phyloP scores from a whole-genome alignment of 1,140 invertebrate genomes.

The Batillaria attramentaria region DNA sequence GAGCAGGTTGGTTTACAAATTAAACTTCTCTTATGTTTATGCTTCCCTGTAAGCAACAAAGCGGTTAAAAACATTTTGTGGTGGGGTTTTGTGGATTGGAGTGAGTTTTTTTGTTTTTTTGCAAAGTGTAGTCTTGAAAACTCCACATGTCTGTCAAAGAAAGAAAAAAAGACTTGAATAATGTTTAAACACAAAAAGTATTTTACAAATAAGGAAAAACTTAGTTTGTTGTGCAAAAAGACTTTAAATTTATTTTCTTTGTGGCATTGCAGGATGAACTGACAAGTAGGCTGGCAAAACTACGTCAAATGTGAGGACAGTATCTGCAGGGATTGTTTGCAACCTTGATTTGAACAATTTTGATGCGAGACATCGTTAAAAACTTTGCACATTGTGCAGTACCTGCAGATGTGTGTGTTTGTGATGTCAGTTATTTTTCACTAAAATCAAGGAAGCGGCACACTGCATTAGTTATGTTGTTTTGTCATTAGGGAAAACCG shows the following conservation, averaged over 20 bases:
- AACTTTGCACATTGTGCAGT: too few relatives aligned
- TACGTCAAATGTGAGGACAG: conserved; percentile 78
- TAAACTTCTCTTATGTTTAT: conserved; percentile 74
- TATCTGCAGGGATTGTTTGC: not conserved
- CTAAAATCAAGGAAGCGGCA: too few relatives aligned
- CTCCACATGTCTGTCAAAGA: too few relatives aligned
- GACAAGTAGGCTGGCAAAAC: conserved; percentile 92
- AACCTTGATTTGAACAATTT: not conserved
- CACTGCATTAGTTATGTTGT: too few relatives aligned
- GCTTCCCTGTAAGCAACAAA: conserved; percentile 49
- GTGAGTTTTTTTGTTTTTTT: not conserved
- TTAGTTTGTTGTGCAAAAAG: not conserved
- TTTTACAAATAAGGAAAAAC: too few relatives aligned
- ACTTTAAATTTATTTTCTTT: conserved; percentile 8
- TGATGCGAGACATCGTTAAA: too few relatives aligned
- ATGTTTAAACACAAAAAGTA: too few relatives aligned
- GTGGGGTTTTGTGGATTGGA: not conserved
- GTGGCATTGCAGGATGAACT: conserved; percentile 87
- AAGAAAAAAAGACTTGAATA: too few relatives aligned
- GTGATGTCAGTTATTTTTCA: too few relatives aligned
- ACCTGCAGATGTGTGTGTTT: too few relatives aligned
- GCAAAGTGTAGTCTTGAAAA: too few relatives aligned
- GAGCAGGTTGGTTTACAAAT: conserved; percentile 64
- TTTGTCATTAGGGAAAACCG: too few relatives aligned
- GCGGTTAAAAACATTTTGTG: not conserved